Evolutionary conservation across 1,140 invertebrate genomes (phyloP), one percentile per base, ranked within the genome.

Genomic region (Venustaconcha ellipsiformis): DNA sequence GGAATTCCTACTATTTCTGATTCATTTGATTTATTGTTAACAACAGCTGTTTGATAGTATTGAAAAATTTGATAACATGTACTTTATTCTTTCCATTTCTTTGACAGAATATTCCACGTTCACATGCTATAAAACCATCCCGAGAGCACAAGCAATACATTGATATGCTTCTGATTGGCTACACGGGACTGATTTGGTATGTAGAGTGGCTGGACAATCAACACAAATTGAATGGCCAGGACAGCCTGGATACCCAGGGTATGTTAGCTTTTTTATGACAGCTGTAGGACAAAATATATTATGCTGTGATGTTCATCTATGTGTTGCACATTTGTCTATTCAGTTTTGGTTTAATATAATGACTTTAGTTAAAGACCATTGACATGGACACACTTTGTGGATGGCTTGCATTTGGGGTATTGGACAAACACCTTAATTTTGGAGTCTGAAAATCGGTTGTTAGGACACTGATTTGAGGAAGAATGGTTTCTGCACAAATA

Each of bases 151-250:
- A 14, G 30, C 18, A 63, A 2, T 59, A 81, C n/a, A 23, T 62
- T 30, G 76, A 78, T 20, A 15, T 76, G 13, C 58, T 78, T n/a
- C 76, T 65, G 63, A 69, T 66, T 26, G 78, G 72, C 12, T 84
- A 84, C 64, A 75, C 79, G 14, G 81, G 83, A 14, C 63, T 84
- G 0, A 63, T 84, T n/a, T 84, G 60, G 26, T 84, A 84, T 57
- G 63, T 74, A 8, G 75, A 79, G n/a, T 84, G 81, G 83, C 57
- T 30, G 14, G 26, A 23, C 5, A 56, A 56, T 17, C 69, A 67
- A 64, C 37, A 55, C 1, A 62, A 64, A 63, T 37, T 65, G 30
- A 17, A 60, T 23, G 30, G 55, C 20, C 62, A 56, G 55, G 56
- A 60, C 23, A 15, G 37, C 65, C 55, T 62, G 77, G 59, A 55